phyloP scores from a whole-genome alignment of 1,140 invertebrate species.

The Neocloeon triangulifer region DNA sequence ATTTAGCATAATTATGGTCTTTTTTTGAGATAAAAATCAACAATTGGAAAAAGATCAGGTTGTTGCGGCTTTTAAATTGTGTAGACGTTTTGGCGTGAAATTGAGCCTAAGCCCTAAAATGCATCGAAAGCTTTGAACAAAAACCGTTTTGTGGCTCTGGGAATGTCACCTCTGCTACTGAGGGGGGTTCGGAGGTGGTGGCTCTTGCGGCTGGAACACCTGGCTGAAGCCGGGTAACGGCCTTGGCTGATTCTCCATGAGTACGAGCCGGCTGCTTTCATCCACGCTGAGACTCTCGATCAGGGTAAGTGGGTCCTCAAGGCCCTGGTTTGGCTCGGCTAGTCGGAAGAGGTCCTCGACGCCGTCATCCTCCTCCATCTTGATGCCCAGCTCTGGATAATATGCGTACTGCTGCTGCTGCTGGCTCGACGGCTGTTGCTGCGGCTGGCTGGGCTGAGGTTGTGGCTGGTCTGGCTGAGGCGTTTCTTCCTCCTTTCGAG shows the following conservation, averaged over 20 bases:
- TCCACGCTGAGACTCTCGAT: neutral
- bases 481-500: neutral
- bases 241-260: neutral
- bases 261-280: neutral
- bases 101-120: no score
- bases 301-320: neutral
- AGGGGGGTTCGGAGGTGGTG: no score
- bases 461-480: neutral
- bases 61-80: no score
- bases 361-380: neutral
- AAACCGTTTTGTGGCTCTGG: no score
- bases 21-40: no score
- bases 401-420: neutral
- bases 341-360: neutral
- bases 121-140: no score
- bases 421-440: neutral
- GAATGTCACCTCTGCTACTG: no score
- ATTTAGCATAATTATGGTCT: no score
- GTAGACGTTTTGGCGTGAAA: no score
- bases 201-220: constrained; percentile 2
- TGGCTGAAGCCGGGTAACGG: neutral
- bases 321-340: neutral
- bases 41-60: no score
- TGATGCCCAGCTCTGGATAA: neutral
- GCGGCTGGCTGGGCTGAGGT: neutral